A percentile compares a stretch with the other conserved stretches of the same genome.
These are phyloP conservation scores for Pogonognathellus flavescens DNA, from an alignment of 1,140 invertebrate genomes.

Conservation along the genomic window DNA sequence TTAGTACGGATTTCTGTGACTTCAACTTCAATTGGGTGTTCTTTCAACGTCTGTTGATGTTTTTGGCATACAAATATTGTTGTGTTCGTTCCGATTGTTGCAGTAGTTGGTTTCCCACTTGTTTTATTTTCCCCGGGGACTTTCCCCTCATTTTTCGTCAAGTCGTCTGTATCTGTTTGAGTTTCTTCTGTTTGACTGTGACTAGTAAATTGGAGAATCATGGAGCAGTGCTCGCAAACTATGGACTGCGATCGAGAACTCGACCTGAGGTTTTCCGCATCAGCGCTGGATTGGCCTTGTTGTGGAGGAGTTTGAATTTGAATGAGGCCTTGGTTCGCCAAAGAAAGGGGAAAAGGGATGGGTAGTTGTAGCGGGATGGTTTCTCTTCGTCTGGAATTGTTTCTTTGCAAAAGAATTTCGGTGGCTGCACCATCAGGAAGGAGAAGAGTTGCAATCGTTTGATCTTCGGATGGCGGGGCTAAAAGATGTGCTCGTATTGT, in stretches of 20 bases:
- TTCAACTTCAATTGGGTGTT: background rate
- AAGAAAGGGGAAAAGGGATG: conserved; percentile 1
- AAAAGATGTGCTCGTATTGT: conserved; percentile 7
- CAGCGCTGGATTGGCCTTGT: background rate
- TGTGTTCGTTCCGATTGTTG: conserved; percentile 3
- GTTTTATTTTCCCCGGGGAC: background rate
- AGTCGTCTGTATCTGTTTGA: conserved; percentile 7
- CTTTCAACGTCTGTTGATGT: conserved; percentile 7
- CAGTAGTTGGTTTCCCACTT: background rate
- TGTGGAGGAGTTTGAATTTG: background rate
- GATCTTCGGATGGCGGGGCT: background rate
- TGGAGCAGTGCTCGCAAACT: conserved; percentile 36
- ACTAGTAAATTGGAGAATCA: conserved; percentile 18
- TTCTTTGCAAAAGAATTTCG: conserved; percentile 2
- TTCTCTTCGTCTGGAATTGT: background rate
- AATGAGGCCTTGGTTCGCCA: background rate
- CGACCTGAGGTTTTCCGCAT: background rate
- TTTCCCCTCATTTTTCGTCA: background rate
- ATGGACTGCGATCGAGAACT: conserved; percentile 25
- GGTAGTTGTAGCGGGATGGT: conserved; percentile 28
- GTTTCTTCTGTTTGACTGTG: conserved; percentile 34
- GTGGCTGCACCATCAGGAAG: background rate
- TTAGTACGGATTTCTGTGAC: background rate
- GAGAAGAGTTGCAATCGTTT: background rate
- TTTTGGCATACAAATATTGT: conserved; percentile 32